These are phyloP conservation scores for Noctua janthina DNA, from an alignment of 2,888 invertebrate species.

Conservation along the genomic window DNA sequence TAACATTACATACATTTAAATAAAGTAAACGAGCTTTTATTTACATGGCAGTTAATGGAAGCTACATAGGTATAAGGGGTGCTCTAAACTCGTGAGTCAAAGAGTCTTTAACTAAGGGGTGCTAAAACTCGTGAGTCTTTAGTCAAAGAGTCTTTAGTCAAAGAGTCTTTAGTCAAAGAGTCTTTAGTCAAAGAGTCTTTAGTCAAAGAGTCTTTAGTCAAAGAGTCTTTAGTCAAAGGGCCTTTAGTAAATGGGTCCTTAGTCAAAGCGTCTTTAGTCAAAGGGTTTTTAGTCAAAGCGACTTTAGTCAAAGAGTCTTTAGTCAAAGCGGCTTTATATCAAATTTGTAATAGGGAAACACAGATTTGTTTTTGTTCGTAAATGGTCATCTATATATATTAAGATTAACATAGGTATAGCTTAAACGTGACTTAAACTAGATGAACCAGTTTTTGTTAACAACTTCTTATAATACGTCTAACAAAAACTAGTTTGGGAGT, in stretches of 20 bases:
- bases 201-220: too few species aligned
- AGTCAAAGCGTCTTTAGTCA: neutral
- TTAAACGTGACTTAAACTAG: constrained; percentile 30
- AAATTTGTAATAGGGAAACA: neutral
- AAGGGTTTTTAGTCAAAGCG: neutral
- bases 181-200: neutral
- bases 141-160: too few species aligned
- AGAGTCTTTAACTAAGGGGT: too few species aligned
- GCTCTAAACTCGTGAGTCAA: neutral
- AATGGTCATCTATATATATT: neutral
- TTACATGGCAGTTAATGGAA: neutral
- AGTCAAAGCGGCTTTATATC: neutral
- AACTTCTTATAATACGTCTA: neutral
- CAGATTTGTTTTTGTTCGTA: neutral
- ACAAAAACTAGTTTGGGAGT: constrained; percentile 22
- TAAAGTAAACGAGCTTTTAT: constrained; percentile 5
- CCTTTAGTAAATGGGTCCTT: neutral
- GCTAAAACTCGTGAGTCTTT: too few species aligned
- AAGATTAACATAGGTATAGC: neutral
- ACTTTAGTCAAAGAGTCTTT: neutral
- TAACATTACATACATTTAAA: constrained; percentile 7
- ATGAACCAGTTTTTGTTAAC: constrained; percentile 34
- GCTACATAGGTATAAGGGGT: neutral
- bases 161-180: too few species aligned
- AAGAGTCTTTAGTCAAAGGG: neutral